A percentile compares a stretch with the other conserved stretches of the same genome.
Conservation (phyloP, 2,113 vertebrate genomes). For the Campylomormyrus numenius region DNA sequence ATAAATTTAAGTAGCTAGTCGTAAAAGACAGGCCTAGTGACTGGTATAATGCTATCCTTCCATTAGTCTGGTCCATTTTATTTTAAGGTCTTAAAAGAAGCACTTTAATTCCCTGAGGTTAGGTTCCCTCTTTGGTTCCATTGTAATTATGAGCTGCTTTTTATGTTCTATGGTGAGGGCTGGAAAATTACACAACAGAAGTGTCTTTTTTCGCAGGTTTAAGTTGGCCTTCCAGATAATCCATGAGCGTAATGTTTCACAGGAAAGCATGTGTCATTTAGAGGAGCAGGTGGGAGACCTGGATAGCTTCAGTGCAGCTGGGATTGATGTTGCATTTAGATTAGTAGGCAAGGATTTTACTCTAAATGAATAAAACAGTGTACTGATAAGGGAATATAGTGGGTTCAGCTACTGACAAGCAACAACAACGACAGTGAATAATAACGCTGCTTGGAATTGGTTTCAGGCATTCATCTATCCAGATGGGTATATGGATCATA, state of each 20-base stretch:
- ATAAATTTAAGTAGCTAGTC: no score
- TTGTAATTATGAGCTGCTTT: background rate
- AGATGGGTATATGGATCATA: background rate
- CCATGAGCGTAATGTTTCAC: background rate
- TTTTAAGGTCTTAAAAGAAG: conserved; percentile 11
- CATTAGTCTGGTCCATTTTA: background rate
- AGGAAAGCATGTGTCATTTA: background rate
- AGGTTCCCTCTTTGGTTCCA: background rate
- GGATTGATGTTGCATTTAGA: conserved; percentile 23
- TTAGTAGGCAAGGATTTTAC: background rate
- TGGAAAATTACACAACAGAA: background rate
- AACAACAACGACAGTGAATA: background rate
- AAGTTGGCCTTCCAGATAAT: background rate
- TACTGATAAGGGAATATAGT: background rate
- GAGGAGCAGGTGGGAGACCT: conserved; percentile 6
- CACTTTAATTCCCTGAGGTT: background rate
- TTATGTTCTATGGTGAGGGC: background rate
- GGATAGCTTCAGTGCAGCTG: conserved; percentile 32
- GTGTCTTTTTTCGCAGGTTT: background rate
- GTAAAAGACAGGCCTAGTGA: no score
- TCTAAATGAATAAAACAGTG: background rate
- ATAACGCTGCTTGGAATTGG: background rate
- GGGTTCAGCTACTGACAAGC: background rate
- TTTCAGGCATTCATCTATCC: background rate
- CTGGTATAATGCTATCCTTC: background rate